Base-by-base conservation (phyloP, 2,113 vertebrate species). In the Phalacrocorax carbo region DNA sequence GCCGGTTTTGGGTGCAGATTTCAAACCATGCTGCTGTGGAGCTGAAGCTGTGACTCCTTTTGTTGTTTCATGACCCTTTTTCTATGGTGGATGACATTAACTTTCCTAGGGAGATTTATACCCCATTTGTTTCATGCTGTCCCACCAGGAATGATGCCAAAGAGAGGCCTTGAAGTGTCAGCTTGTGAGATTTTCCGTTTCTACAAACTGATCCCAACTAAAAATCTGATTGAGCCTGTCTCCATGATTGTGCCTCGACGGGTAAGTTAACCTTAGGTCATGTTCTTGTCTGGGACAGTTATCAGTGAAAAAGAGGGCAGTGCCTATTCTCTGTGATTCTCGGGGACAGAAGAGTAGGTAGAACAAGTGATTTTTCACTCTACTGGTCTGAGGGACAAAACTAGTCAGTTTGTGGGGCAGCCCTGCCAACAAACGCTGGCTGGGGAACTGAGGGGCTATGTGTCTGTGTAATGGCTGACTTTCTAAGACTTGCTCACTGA, bases 141-240 rank as follows among this genome's bases (percentile, higher is more conserved):
- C 62, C 72, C 82, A 51, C 9, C 94, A 99, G 99, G 99, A 97
- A 83, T 98, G 38, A 99, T 99, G 99, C 99, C 99, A 96, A 99
- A 99, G 98, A 98, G 99, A 95, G 99, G 99, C 46, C 98, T 99
- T 62, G 98, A 99, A 25, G 99, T 99, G 79, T 98, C 98, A 79
- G 97, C 98, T 86, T 99, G 99, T 27, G 99, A 99, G 97, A 98
- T 99, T 94, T 99, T 99, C 98, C 98, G 99, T 96, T 99, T 99
- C 97, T 99, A 99, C 97, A 99, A 98, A 88, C 97, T 99, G 86
- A 98, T 99, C 88, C 99, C 99, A 79, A 97, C 98, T 94, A 99
- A 99, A 98, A 98, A 97, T 83, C 96, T 99, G 86, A 99, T 99
- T 6, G 99, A 99, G 90, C 99, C 99, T 0, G 29, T 99, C 51